Base-by-base conservation (phyloP, 1,140 invertebrate genomes). In the Ctenoplectra terminalis region DNA sequence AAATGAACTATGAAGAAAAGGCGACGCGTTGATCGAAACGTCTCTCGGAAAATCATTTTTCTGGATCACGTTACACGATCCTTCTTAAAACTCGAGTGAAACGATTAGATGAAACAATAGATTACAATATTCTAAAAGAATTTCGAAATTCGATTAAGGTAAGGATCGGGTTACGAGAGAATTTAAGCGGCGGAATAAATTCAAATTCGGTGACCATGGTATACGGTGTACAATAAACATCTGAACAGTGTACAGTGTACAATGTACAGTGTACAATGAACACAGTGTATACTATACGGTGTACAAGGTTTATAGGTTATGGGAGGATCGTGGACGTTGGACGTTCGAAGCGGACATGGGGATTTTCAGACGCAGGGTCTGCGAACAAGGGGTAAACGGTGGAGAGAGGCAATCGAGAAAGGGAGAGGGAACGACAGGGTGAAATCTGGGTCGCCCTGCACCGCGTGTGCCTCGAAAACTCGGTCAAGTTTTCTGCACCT, bases 401-500 rank as follows among this genome's bases (percentile, higher is more conserved):
- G 34, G 63, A 50, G n/a, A n/a, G 31, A 50, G 23, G 23, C n/a
- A n/a, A n/a, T n/a, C n/a, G 43, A 50, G 23, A 46, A 37, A 23
- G 64, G 17, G 40, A 13, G 50, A 61, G 26, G 29, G n/a, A 23
- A 40, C 20, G 54, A 23, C 61, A 72, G 74, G 73, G 34, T 50
- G 37, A 82, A 84, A 87, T 87, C 82, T 87, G 56, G 87, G 92
- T 92, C 91, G 87, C 83, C 90, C 89, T 91, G 90, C 88, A 86
- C 89, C 88, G 89, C 87, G 88, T 87, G 87, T 85, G 84, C 77
- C 81, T 89, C 82, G 84, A 74, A 88, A 93, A 92, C 88, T 92
- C 92, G 92, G 92, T 92, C 91, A 92, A 92, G 90, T 92, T 91
- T 91, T 92, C 90, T 90, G 91, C 91, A 91, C 90, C 90, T 91